Evolutionary conservation across 1,140 invertebrate genomes (phyloP).

Genomic region (Drosophila lowei): DNA sequence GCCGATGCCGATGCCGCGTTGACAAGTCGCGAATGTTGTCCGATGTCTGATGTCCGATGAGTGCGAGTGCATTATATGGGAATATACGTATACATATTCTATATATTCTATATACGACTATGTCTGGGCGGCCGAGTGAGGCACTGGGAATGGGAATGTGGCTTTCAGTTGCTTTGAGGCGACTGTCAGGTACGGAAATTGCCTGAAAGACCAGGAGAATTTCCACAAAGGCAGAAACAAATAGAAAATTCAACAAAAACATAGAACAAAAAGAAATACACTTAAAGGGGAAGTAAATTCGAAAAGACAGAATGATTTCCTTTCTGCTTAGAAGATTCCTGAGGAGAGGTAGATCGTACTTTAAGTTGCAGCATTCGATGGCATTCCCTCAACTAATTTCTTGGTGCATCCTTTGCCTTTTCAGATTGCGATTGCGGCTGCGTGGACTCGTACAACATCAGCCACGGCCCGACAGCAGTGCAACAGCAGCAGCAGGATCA

Average conservation of each 20-base stretch:
- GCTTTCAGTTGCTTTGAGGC: slow-evolving; percentile 57
- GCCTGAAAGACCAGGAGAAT: slow-evolving; percentile 51
- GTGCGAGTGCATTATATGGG: slow-evolving; percentile 15
- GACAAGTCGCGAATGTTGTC: slow-evolving; percentile 42
- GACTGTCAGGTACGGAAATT: slow-evolving; percentile 47
- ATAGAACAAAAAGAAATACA: slow-evolving; percentile 1
- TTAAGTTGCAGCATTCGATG: too few relatives aligned
- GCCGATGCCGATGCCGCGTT: slow-evolving; percentile 9
- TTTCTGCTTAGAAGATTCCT: slow-evolving; percentile 49
- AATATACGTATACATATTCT: slow-evolving; percentile 18
- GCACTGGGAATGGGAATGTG: slow-evolving; percentile 22
- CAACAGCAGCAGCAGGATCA: slow-evolving; percentile 26
- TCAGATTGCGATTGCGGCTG: slow-evolving; percentile 83
- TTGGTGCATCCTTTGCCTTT: not conserved
- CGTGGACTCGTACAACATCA: slow-evolving; percentile 66
- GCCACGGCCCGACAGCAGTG: slow-evolving; percentile 47
- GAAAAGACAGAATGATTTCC: slow-evolving; percentile 42
- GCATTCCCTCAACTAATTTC: too few relatives aligned
- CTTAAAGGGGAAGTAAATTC: not conserved
- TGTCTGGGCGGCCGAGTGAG: slow-evolving; percentile 20
- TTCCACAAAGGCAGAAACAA: slow-evolving; percentile 8
- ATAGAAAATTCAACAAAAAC: not conserved
- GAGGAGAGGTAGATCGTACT: slow-evolving; percentile 31
- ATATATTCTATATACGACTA: slow-evolving; percentile 27
- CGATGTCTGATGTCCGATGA: slow-evolving; percentile 2